Percentiles rank a stretch among this genome's conserved stretches.
phyloP scores from a whole-genome alignment of 1,140 invertebrate species.

The Adelges cooleyi region DNA sequence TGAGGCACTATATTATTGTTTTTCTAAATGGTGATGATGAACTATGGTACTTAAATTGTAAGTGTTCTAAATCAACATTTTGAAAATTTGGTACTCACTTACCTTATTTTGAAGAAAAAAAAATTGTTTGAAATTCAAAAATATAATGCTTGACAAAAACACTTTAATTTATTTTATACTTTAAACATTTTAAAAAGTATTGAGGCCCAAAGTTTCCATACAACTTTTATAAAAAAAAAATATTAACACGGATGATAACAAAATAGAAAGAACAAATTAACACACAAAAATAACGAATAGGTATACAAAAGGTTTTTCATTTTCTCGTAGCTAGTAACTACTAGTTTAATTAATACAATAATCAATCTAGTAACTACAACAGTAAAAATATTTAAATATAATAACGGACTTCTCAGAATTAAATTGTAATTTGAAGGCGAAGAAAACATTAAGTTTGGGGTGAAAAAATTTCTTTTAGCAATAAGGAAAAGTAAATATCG shows the following conservation, averaged over 20 bases:
- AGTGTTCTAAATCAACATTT: constrained; percentile 17
- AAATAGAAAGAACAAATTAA: neutral
- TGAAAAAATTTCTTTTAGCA: too few relatives aligned
- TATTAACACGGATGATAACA: constrained; percentile 17
- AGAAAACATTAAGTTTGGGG: too few relatives aligned
- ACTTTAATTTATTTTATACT: too few relatives aligned
- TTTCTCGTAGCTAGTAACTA: too few relatives aligned
- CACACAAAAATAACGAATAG: neutral
- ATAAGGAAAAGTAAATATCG: too few relatives aligned
- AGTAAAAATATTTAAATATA: too few relatives aligned
- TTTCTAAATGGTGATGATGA: constrained; percentile 8
- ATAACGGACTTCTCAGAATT: too few relatives aligned
- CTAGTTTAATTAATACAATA: too few relatives aligned
- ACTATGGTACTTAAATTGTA: neutral
- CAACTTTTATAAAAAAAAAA: constrained; percentile 14
- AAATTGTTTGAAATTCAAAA: neutral
- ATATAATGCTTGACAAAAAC: too few relatives aligned
- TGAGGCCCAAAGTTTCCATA: constrained; percentile 21
- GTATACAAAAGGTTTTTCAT: neutral
- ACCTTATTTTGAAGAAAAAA: constrained; percentile 15
- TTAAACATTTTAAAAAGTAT: neutral
- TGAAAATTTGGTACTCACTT: constrained; percentile 12
- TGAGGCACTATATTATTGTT: constrained; percentile 4
- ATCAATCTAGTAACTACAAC: too few relatives aligned
- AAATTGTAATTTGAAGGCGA: too few relatives aligned